A percentile compares a stretch with the other conserved stretches of the same genome.
Conservation (phyloP, 2,797 vertebrate species). For the Pelochelys cantorii region DNA sequence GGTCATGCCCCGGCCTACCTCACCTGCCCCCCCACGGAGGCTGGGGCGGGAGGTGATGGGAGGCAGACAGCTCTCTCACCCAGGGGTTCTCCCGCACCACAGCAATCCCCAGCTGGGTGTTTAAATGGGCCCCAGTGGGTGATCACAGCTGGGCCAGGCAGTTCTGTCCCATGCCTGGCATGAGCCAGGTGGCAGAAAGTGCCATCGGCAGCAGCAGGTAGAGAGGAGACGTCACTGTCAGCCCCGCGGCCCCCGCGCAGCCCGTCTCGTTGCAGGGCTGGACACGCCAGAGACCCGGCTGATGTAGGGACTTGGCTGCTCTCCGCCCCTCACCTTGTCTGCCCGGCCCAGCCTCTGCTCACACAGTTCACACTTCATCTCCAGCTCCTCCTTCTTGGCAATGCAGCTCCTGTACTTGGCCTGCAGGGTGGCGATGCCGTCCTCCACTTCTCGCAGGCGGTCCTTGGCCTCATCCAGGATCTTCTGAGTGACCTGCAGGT, state of each 20-base stretch:
- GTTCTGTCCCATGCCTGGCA: not conserved
- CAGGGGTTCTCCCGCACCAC: not conserved
- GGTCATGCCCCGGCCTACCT: not conserved
- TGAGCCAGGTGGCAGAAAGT: not conserved
- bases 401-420: constrained; percentile 85
- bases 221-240: not conserved
- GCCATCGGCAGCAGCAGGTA: not conserved
- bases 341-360: constrained; percentile 86
- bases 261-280: not conserved
- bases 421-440: constrained; percentile 85
- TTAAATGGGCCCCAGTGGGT: not conserved
- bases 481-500: constrained; percentile 85
- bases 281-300: too few species aligned
- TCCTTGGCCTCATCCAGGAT: constrained; percentile 87
- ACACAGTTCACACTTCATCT: constrained; percentile 89
- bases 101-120: not conserved
- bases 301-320: too few species aligned
- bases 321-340: constrained; percentile 82
- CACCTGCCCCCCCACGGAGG: not conserved
- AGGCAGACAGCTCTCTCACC: not conserved
- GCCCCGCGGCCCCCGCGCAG: not conserved
- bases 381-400: constrained; percentile 89
- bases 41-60: not conserved
- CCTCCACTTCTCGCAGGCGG: constrained; percentile 83
- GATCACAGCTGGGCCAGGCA: not conserved